These are phyloP conservation scores for Cosmopolites sordidus DNA, from an alignment of 2,888 invertebrate species.

Conservation along the genomic window DNA sequence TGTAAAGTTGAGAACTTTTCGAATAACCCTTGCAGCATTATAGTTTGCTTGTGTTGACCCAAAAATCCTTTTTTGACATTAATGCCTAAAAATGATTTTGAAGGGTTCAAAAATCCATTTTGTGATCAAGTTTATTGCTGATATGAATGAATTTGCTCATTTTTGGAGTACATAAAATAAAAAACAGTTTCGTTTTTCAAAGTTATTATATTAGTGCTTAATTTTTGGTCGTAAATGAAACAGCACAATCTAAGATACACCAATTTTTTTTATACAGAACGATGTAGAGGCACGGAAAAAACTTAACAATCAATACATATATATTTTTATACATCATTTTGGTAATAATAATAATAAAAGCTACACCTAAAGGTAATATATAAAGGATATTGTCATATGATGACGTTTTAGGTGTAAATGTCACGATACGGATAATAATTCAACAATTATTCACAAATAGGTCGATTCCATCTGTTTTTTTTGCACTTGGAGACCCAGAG, in stretches of 20 bases:
- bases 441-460: slow-evolving; percentile 15
- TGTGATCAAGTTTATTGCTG: no score
- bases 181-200: no score
- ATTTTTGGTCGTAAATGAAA: slow-evolving; percentile 13
- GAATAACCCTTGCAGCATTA: no score
- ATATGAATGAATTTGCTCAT: no score
- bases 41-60: no score
- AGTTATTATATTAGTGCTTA: slow-evolving; percentile 18
- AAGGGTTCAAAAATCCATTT: no score
- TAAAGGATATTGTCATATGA: slow-evolving; percentile 25
- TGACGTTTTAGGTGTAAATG: slow-evolving; percentile 20
- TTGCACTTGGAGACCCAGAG: no score
- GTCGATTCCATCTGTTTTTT: not conserved
- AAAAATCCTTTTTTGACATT: no score
- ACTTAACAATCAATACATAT: slow-evolving; percentile 13
- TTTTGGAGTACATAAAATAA: no score
- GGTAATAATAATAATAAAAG: slow-evolving; percentile 13
- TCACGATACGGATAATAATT: slow-evolving; percentile 6
- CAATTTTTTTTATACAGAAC: slow-evolving; percentile 14
- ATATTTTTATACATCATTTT: not conserved
- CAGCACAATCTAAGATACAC: slow-evolving; percentile 13
- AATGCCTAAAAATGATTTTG: no score
- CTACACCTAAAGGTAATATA: slow-evolving; percentile 23
- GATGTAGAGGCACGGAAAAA: slow-evolving; percentile 18
- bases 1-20: no score